These are phyloP conservation scores for Protobothrops mucrosquamatus DNA, from an alignment of 2,113 vertebrate genomes.

Conservation along the genomic window DNA sequence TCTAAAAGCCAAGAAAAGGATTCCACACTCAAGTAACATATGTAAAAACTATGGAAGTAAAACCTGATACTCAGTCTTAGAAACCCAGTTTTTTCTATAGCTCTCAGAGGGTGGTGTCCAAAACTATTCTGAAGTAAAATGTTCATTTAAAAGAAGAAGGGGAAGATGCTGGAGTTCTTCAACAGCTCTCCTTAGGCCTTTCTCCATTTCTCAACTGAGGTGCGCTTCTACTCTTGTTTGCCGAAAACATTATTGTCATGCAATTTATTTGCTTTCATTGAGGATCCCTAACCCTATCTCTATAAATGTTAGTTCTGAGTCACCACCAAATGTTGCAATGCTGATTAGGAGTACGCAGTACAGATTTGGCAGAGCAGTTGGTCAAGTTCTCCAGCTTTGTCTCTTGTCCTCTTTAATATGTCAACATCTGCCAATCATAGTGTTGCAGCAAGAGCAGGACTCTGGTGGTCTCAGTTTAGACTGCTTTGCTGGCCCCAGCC, in stretches of 20 bases:
- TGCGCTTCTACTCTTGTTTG: not conserved
- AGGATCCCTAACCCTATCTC: not conserved
- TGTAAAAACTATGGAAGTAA: not conserved
- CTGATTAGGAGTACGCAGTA: not conserved
- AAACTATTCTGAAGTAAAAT: not conserved
- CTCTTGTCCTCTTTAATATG: not conserved
- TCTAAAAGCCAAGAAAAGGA: not conserved
- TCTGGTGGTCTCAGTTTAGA: not conserved
- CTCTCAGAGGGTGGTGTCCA: not conserved
- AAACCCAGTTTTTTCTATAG: not conserved
- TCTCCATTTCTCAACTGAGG: not conserved
- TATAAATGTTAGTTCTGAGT: not conserved
- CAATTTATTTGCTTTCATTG: not conserved
- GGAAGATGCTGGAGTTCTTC: not conserved
- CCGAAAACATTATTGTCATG: not conserved
- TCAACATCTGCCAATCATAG: not conserved
- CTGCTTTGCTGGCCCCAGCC: not conserved
- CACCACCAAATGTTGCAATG: not conserved
- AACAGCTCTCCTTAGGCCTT: not conserved
- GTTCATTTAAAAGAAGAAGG: not conserved
- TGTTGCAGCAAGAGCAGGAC: not conserved
- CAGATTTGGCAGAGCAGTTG: not conserved
- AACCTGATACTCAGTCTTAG: not conserved
- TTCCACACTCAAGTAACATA: not conserved
- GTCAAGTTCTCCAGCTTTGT: not conserved